These are phyloP conservation scores for Leptodactylus fallax DNA, from an alignment of 2,797 vertebrate genomes.

Conservation along the genomic window DNA sequence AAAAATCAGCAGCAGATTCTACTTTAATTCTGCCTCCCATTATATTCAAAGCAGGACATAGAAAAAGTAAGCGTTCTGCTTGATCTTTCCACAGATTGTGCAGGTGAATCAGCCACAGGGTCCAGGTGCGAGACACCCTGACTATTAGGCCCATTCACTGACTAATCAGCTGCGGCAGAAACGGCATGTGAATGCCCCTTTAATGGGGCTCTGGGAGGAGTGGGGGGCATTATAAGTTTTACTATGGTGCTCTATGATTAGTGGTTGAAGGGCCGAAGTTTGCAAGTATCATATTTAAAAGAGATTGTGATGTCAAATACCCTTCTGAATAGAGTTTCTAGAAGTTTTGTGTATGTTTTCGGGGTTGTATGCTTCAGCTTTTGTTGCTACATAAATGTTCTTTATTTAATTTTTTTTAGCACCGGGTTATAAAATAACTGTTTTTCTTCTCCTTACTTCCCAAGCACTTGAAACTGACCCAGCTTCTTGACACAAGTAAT, in stretches of 20 bases:
- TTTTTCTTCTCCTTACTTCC: conserved; percentile 1
- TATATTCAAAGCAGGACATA: no score
- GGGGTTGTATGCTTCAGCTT: not conserved
- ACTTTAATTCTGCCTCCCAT: no score
- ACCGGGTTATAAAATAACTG: not conserved
- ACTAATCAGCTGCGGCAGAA: no score
- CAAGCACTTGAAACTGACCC: conserved; percentile 3
- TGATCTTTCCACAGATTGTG: no score
- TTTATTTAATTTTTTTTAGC: not conserved
- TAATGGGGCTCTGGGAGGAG: not conserved
- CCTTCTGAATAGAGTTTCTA: not conserved
- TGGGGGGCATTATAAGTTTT: not conserved
- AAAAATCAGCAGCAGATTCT: no score
- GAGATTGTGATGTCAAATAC: not conserved
- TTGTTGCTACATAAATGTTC: not conserved
- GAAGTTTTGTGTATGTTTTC: not conserved
- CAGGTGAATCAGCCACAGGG: no score
- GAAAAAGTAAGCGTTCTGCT: no score
- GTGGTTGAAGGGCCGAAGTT: not conserved
- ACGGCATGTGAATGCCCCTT: no score
- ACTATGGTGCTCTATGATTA: not conserved
- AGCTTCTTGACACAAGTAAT: conserved; percentile 61
- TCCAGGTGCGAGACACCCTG: no score
- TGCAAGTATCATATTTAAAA: not conserved
- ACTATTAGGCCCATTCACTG: no score